Conservation (phyloP, 2,888 invertebrate genomes). For the Apoda limacodes region DNA sequence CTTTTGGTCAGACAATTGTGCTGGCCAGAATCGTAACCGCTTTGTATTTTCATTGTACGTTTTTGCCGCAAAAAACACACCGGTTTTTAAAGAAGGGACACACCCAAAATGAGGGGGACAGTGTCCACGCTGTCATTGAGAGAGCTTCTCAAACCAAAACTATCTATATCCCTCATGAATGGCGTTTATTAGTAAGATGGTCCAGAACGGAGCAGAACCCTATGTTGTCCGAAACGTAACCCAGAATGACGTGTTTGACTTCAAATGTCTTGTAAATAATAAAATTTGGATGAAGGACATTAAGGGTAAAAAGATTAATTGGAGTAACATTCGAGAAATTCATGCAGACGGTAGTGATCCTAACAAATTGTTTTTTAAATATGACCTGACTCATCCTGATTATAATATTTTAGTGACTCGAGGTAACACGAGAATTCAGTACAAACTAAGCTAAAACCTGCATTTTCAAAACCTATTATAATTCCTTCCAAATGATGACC, state of each 20-base stretch:
- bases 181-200: no score
- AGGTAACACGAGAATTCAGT: conserved; percentile 9
- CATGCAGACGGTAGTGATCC: conserved; percentile 14
- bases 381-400: conserved; percentile 10
- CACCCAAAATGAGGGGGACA: no score
- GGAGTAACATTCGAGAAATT: conserved; percentile 17
- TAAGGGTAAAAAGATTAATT: conserved; percentile 6
- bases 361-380: conserved; percentile 15
- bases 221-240: conserved; percentile 13
- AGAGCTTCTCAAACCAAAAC: no score
- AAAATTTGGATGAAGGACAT: conserved; percentile 16
- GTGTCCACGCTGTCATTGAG: no score
- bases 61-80: not conserved
- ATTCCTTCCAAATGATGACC: conserved; percentile 7
- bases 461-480: conserved; percentile 9
- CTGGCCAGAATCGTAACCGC: no score
- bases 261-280: conserved; percentile 16
- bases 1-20: no score
- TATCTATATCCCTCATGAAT: no score
- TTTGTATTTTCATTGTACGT: conserved; percentile 9
- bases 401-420: conserved; percentile 14
- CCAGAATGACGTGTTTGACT: conserved; percentile 16
- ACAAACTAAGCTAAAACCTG: conserved; percentile 9
- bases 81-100: not conserved
- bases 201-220: conserved; percentile 16